phyloP scores from a whole-genome alignment of 2,113 vertebrate species.

The Theristicus caerulescens region DNA sequence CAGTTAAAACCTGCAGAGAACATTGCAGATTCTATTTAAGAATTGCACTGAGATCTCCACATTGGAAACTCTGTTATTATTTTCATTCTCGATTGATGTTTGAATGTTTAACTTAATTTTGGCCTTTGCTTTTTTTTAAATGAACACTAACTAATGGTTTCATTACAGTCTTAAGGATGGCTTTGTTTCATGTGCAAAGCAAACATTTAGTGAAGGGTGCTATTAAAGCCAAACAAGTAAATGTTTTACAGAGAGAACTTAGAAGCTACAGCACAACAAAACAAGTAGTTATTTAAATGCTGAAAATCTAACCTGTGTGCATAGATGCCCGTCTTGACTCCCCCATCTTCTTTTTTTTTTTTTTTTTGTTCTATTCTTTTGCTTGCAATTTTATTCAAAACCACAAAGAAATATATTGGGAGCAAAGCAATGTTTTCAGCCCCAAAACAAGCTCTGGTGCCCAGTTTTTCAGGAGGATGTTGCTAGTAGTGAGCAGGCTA shows the following conservation, averaged over 20 bases:
- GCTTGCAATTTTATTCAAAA: neutral
- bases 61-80: neutral
- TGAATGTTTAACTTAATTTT: slow-evolving; percentile 17
- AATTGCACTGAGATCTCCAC: neutral
- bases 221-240: slow-evolving; percentile 12
- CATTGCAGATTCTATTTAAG: neutral
- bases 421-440: neutral
- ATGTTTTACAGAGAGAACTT: slow-evolving; percentile 33
- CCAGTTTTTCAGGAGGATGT: neutral
- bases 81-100: slow-evolving; percentile 9
- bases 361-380: neutral
- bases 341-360: neutral
- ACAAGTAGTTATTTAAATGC: neutral
- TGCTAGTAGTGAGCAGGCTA: neutral
- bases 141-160: slow-evolving; percentile 1
- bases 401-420: neutral
- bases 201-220: neutral
- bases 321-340: neutral
- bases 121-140: neutral
- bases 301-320: neutral
- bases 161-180: slow-evolving; percentile 23
- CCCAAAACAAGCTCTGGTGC: neutral
- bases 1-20: neutral
- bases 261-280: neutral
- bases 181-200: slow-evolving; percentile 32